Conservation (phyloP, 2,797 vertebrate species). For the Cephalopachus bancanus region DNA sequence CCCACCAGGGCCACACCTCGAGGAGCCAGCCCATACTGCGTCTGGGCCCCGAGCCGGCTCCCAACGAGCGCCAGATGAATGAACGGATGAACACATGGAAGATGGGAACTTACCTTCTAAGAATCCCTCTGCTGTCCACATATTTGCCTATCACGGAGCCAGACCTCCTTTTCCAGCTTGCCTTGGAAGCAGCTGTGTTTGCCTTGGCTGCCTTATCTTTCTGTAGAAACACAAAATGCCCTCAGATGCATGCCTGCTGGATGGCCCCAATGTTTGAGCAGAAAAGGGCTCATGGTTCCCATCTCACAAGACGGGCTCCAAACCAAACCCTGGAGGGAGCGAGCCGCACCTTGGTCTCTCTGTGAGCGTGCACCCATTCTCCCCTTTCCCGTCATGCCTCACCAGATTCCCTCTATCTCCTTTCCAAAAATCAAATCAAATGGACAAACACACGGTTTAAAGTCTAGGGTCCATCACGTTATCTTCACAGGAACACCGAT, state of each 20-base stretch:
- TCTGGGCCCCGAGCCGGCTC: background rate
- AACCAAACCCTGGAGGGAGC: background rate
- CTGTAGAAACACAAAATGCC: slow-evolving; percentile 88
- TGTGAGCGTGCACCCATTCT: background rate
- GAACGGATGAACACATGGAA: background rate
- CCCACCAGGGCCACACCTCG: background rate
- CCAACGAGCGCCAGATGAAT: background rate
- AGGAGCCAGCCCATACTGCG: background rate
- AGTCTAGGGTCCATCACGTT: background rate
- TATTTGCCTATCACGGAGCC: slow-evolving; percentile 89
- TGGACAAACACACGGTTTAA: background rate
- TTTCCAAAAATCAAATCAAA: background rate
- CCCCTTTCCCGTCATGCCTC: background rate
- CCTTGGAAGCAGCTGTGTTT: slow-evolving; percentile 78
- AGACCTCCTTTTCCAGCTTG: slow-evolving; percentile 88
- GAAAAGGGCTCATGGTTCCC: background rate
- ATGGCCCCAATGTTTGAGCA: background rate
- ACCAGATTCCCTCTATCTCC: background rate
- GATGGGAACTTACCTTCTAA: slow-evolving; percentile 89
- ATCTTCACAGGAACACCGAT: background rate
- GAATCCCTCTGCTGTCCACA: slow-evolving; percentile 85
- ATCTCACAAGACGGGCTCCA: background rate
- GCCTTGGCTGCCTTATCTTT: slow-evolving; percentile 88
- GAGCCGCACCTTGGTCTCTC: no score
- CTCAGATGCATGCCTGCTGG: background rate